These are phyloP conservation scores for Sminthurides aquaticus DNA, from an alignment of 2,888 invertebrate genomes.

Conservation along the genomic window DNA sequence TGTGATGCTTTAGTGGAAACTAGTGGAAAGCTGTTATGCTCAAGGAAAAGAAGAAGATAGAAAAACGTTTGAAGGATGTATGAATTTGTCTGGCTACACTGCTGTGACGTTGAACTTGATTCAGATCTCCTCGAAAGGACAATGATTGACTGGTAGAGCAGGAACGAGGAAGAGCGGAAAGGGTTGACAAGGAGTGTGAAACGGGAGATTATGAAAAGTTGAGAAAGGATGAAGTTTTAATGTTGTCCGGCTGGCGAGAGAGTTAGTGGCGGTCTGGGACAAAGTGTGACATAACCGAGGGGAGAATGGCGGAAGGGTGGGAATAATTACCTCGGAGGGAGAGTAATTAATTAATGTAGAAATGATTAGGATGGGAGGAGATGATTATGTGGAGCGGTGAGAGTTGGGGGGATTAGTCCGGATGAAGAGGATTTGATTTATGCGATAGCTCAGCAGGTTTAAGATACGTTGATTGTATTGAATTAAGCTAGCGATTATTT, in stretches of 20 bases:
- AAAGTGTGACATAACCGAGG: neutral
- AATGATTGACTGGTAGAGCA: too few species aligned
- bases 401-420: neutral
- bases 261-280: too few species aligned
- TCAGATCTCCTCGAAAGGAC: too few species aligned
- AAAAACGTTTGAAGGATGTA: too few species aligned
- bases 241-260: too few species aligned
- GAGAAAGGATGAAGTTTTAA: neutral
- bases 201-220: neutral
- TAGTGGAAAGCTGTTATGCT: neutral
- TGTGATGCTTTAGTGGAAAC: too few species aligned
- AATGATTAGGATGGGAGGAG: neutral
- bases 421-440: neutral
- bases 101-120: too few species aligned
- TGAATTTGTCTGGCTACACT: too few species aligned
- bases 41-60: neutral
- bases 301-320: neutral
- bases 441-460: neutral
- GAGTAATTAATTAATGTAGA: neutral
- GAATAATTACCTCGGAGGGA: neutral
- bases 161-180: neutral
- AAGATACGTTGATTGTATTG: neutral
- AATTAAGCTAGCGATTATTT: too few species aligned
- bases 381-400: neutral
- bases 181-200: neutral